Percentiles rank a stretch among this genome's conserved stretches.
phyloP scores from a whole-genome alignment of 2,888 invertebrate species.

The Copidosoma aretas region DNA sequence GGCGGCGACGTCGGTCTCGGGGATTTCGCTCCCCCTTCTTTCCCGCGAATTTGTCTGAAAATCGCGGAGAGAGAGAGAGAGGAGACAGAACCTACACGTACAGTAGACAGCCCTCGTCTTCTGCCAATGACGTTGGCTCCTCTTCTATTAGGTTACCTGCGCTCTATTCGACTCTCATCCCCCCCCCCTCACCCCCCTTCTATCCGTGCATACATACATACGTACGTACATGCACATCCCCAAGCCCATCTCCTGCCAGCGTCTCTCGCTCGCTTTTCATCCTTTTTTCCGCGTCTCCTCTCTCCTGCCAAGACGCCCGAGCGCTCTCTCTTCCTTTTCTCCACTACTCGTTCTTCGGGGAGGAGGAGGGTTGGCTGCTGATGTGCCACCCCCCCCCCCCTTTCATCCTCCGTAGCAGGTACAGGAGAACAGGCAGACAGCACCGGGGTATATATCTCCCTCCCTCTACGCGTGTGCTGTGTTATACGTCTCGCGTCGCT shows the following conservation, averaged over 20 bases:
- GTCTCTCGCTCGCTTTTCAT: conserved; percentile 23
- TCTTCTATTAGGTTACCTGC: conserved; percentile 60
- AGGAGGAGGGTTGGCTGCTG: conserved; percentile 46
- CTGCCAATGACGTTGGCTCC: conserved; percentile 61
- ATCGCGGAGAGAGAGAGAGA: conserved; percentile 50
- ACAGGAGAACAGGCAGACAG: conserved; percentile 49
- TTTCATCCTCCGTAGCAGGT: conserved; percentile 33
- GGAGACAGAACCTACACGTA: background rate
- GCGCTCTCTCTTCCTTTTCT: too few species aligned
- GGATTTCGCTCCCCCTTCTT: conserved; percentile 51
- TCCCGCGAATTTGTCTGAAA: conserved; percentile 57
- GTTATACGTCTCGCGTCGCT: background rate
- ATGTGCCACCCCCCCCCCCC: conserved; percentile 45
- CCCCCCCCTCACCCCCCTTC: background rate
- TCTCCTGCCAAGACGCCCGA: conserved; percentile 18
- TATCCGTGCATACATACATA: conserved; percentile 24
- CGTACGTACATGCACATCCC: conserved; percentile 25
- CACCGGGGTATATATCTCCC: background rate
- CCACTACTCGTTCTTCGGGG: background rate
- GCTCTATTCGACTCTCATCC: conserved; percentile 52
- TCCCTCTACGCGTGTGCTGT: conserved; percentile 8
- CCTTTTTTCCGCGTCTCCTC: conserved; percentile 20
- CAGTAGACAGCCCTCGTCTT: conserved; percentile 52
- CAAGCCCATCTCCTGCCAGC: conserved; percentile 34
- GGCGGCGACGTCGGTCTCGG: conserved; percentile 37